These are phyloP conservation scores for Ivindomyrus marchei DNA, from an alignment of 2,113 vertebrate species.

Conservation along the genomic window DNA sequence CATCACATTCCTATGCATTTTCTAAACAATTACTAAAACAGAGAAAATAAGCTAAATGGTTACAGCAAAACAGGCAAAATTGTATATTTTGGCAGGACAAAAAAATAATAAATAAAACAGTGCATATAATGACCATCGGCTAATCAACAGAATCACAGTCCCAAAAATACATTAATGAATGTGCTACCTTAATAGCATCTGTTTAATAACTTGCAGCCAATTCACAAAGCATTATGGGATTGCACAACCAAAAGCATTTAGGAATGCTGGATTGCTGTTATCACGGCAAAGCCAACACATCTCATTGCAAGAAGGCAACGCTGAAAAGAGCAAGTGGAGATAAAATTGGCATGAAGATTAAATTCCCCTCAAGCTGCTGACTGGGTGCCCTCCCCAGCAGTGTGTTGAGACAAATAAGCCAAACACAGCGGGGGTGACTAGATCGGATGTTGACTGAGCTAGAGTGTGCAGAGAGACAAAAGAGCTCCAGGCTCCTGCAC, in stretches of 20 bases:
- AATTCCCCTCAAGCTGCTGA: constrained; percentile 22
- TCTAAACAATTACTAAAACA: background rate
- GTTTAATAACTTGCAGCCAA: background rate
- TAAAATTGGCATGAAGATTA: constrained; percentile 23
- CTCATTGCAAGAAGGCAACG: constrained; percentile 13
- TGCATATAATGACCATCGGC: background rate
- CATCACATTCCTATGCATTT: background rate
- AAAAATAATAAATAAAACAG: background rate
- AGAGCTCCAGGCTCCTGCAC: background rate
- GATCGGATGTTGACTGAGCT: constrained; percentile 11
- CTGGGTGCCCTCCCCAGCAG: constrained; percentile 5
- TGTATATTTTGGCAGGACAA: background rate
- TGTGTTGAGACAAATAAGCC: constrained; percentile 17
- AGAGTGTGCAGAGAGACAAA: background rate
- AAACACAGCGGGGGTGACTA: background rate
- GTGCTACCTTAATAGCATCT: background rate
- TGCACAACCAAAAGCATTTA: background rate
- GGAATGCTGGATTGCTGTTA: background rate
- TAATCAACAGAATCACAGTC: background rate
- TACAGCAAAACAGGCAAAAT: background rate
- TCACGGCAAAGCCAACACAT: background rate
- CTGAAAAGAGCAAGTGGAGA: constrained; percentile 13
- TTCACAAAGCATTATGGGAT: background rate
- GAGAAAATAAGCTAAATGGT: background rate
- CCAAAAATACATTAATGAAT: background rate